Evolutionary conservation across 2,113 vertebrate species (phyloP).

Genomic region (Rhinopomastus cyanomelas): DNA sequence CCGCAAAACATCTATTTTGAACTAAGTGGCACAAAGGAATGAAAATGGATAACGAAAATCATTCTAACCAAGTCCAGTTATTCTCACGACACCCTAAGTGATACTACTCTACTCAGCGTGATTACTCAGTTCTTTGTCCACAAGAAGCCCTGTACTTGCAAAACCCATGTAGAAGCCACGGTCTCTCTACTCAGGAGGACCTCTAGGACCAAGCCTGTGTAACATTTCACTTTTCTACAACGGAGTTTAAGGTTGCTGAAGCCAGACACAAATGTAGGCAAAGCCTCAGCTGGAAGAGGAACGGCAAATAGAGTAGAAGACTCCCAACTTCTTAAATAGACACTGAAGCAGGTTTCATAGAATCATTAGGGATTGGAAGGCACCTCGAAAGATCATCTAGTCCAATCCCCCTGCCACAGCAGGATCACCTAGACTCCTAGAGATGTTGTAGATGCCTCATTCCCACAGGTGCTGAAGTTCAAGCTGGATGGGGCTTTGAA

Average conservation of each 20-base stretch:
- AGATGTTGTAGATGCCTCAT: background rate
- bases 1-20: background rate
- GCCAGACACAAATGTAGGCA: background rate
- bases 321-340: background rate
- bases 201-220: background rate
- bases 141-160: background rate
- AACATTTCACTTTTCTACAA: background rate
- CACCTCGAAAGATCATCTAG: no score
- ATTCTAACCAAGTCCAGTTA: background rate
- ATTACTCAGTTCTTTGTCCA: background rate
- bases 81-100: background rate
- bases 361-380: no score
- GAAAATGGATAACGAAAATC: background rate
- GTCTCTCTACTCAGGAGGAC: background rate
- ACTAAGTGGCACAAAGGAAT: background rate
- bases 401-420: no score
- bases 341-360: no score
- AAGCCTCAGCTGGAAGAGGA: background rate
- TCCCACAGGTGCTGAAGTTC: background rate
- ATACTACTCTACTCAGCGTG: no score
- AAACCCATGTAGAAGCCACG: background rate
- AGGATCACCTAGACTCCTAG: no score
- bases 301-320: background rate
- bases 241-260: background rate
- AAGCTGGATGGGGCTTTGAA: background rate